Percentiles rank a stretch among this genome's conserved stretches.
Evolutionary conservation across 1,140 invertebrate species (phyloP).

Genomic region (Mesaphorura yosii): DNA sequence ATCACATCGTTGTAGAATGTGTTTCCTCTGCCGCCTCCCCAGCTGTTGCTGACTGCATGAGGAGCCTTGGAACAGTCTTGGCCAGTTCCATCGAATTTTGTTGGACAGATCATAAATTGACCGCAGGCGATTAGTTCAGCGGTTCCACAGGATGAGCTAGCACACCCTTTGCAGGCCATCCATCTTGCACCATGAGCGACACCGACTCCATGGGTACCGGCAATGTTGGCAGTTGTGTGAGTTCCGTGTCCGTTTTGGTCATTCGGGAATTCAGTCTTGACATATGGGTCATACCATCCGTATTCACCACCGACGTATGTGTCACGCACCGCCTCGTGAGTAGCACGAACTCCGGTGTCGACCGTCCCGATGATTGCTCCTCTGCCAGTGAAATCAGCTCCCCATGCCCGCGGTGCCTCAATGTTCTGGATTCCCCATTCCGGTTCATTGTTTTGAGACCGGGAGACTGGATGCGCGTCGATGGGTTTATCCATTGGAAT

Average conservation of each 20-base stretch:
- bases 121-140: not conserved
- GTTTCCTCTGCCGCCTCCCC: not conserved
- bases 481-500: not conserved
- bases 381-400: not conserved
- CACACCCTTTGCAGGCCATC: conserved; percentile 7
- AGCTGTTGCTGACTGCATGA: conserved; percentile 9
- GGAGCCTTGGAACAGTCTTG: conserved; percentile 16
- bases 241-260: conserved; percentile 17
- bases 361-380: conserved; percentile 4
- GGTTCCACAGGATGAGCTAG: not conserved
- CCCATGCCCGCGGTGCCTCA: conserved; percentile 9
- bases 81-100: conserved; percentile 1
- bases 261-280: conserved; percentile 3
- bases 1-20: not conserved
- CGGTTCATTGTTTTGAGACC: not conserved
- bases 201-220: not conserved
- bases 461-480: not conserved
- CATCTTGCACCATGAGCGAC: conserved; percentile 6
- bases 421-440: conserved; percentile 6
- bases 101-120: conserved; percentile 18
- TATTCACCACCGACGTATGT: conserved; percentile 1
- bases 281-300: conserved; percentile 10
- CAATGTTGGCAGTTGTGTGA: conserved; percentile 6
- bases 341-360: conserved; percentile 15
- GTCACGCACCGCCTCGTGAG: conserved; percentile 2